Conservation (phyloP, 2,113 vertebrate genomes). For the Dicentrarchus labrax region DNA sequence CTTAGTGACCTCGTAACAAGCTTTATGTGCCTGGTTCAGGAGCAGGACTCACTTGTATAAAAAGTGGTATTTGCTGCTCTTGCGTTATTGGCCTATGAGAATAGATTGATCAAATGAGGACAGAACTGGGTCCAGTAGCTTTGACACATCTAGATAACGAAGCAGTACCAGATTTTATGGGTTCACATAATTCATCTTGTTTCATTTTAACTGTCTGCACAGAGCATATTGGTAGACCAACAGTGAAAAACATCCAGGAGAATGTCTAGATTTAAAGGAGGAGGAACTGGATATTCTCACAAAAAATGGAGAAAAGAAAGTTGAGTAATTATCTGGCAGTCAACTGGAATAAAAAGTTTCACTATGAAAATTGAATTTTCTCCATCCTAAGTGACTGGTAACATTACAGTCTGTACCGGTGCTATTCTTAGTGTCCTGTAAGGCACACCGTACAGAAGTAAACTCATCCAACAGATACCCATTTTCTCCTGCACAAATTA, state of each 20-base stretch:
- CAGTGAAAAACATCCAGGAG: neutral
- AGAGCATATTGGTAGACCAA: neutral
- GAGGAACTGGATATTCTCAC: neutral
- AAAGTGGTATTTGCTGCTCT: constrained; percentile 48
- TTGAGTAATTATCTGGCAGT: neutral
- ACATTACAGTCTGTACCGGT: constrained; percentile 12
- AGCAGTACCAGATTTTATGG: neutral
- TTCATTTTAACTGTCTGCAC: neutral
- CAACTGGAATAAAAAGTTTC: neutral
- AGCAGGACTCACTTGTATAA: constrained; percentile 4
- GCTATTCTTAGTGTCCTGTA: constrained; percentile 17
- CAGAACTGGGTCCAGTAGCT: constrained; percentile 59
- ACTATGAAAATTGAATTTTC: neutral
- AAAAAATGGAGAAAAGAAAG: neutral
- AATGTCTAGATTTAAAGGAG: neutral
- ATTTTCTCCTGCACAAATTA: constrained; percentile 1
- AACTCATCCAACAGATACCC: constrained; percentile 21
- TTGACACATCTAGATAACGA: constrained; percentile 30
- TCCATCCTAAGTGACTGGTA: neutral
- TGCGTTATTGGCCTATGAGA: constrained; percentile 46
- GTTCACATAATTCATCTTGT: neutral
- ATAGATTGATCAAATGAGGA: constrained; percentile 66
- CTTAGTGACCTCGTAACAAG: constrained; percentile 54
- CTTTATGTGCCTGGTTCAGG: constrained; percentile 11
- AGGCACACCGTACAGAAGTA: constrained; percentile 11